Percentiles rank a stretch among this genome's conserved stretches.
Evolutionary conservation across 2,797 vertebrate species (phyloP).

Genomic region (Amniataba percoides): DNA sequence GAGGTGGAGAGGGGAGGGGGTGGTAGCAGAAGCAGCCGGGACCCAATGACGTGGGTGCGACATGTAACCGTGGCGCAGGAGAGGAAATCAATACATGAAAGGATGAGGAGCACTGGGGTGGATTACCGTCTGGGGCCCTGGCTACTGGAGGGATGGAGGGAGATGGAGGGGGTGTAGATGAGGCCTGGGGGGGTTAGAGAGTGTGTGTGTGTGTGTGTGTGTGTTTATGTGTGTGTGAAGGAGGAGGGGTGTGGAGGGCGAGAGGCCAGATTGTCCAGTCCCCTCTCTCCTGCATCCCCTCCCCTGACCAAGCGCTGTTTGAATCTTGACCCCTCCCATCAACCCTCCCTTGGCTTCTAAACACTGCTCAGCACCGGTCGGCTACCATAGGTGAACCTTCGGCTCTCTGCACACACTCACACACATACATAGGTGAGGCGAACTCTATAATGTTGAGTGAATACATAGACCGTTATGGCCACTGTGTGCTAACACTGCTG

Average conservation of each 20-base stretch:
- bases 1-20: conserved; percentile 50
- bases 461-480: conserved; percentile 61
- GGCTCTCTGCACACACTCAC: conserved; percentile 24
- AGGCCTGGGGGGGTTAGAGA: conserved; percentile 67
- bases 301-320: conserved; percentile 78
- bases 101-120: conserved; percentile 89
- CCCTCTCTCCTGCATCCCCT: conserved; percentile 69
- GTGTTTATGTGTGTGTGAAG: conserved; percentile 22
- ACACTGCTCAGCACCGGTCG: conserved; percentile 66
- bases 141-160: conserved; percentile 80
- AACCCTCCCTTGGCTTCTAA: conserved; percentile 71
- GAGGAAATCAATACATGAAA: conserved; percentile 90
- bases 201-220: conserved; percentile 50
- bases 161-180: conserved; percentile 74
- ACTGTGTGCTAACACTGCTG: conserved; percentile 65
- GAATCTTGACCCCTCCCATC: conserved; percentile 81
- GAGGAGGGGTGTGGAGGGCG: conserved; percentile 36
- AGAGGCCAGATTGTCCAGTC: conserved; percentile 81
- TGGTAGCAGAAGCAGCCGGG: conserved; percentile 70
- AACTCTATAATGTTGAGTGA: conserved; percentile 72
- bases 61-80: conserved; percentile 85
- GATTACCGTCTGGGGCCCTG: conserved; percentile 89
- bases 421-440: conserved; percentile 37
- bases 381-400: conserved; percentile 64
- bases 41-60: conserved; percentile 86